Evolutionary conservation across 2,797 vertebrate species (phyloP), one percentile per base, ranked within the genome.

Genomic region (Alcedo quadribrachys): DNA sequence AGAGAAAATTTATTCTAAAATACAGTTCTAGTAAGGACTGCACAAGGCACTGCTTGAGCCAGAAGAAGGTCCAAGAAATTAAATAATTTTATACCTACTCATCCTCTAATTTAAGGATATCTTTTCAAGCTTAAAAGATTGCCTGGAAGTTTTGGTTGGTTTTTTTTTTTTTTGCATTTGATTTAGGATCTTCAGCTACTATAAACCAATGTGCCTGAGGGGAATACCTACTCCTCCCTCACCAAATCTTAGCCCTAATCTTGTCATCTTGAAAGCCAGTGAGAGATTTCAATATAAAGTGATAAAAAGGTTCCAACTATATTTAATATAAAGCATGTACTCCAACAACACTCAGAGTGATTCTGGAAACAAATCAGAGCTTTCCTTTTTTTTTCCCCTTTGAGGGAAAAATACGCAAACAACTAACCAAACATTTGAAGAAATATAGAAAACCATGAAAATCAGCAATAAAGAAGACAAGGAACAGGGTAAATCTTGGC

Each of bases 101-200:
- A 65, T 70, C 18, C 27, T 80, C 46, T 25, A 71, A 71, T 46
- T 66, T 28, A 81, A 76, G 8, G 40, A 70, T 35, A 12, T 12
- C 48, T 77, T 89, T 81, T 61, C 37, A 88, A 88, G 54, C 21
- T 82, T 66, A 80, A 90, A 87, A 19, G 13, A 74, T 43, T 77
- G 28, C 19, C 30, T 53, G 25, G 11, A 85, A 73, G 4, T 33
- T n/a, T 37, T 13, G 37, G 37, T 37, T 37, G 37, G 37, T 37
- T 37, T 12, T 37, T 37, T 37, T 37, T 33, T 33, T 32, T 25
- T 57, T 65, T 35, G 5, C 4, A 60, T 89, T 54, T 51, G 8
- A 81, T 61, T 81, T 53, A 61, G 19, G 24, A 70, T 77, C 24
- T 84, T 88, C n/a, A 61, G 55, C 30, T 79, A 79, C 66, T 57